Conservation (phyloP, 1,140 invertebrate species). For the Cardiocondyla obscurior region DNA sequence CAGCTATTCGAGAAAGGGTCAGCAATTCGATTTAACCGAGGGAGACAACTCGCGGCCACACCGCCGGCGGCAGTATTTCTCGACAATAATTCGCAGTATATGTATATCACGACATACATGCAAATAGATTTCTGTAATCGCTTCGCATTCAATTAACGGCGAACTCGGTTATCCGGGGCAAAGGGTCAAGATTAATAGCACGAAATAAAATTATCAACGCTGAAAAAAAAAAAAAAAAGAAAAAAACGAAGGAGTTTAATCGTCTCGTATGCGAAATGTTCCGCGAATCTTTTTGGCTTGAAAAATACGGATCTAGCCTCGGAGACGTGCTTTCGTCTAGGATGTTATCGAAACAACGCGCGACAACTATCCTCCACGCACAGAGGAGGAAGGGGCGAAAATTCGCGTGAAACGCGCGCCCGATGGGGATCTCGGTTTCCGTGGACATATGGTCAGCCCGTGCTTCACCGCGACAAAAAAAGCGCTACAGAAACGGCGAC, state of each 20-base stretch:
- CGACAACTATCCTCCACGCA: conserved; percentile 20
- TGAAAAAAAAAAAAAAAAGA: too few species aligned
- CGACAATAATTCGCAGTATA: background rate
- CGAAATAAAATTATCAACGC: background rate
- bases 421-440: conserved; percentile 64
- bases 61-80: background rate
- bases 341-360: conserved; percentile 18
- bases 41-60: background rate
- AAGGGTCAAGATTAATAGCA: background rate
- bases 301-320: background rate
- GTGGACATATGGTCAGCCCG: conserved; percentile 83
- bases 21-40: background rate
- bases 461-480: conserved; percentile 77
- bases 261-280: background rate
- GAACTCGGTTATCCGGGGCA: background rate
- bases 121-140: background rate
- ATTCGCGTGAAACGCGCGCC: conserved; percentile 38
- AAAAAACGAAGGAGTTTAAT: background rate
- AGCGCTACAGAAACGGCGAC: conserved; percentile 82
- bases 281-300: background rate
- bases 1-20: background rate
- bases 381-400: conserved; percentile 33
- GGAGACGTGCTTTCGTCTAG: background rate
- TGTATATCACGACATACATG: background rate
- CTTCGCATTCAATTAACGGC: background rate